Evolutionary conservation across 1,140 invertebrate species (phyloP), one percentile per base, ranked within the genome.

Genomic region (Drosophila ogumai): DNA sequence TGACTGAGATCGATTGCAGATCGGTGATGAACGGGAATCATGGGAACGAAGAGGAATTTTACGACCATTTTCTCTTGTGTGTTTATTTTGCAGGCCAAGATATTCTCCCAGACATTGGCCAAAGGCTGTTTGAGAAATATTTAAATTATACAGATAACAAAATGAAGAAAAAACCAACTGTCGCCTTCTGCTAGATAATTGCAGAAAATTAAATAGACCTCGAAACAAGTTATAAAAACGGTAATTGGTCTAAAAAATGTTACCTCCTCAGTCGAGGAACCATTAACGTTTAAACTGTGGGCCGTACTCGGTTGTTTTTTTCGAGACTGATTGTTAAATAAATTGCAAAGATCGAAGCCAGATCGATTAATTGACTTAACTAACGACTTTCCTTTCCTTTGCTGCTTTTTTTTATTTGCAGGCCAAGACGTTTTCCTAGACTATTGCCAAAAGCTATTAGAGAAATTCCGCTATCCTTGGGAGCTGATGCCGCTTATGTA

Each of bases 401-500:
- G 22, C 1, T n/a, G 17, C 25, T 31, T 79, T 91, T n/a, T 3
- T 15, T 28, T 79, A 68, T 28, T 94, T 93, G 34, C 90, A 95
- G 94, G 93, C 91, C 85, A 94, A 93, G 95, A 96, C 82, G 92
- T 93, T 52, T 92, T 96, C 64, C 92, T 96, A 81, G 95, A 95
- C 77, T 95, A 95, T 91, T 95, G 95, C 91, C 94, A 95, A 81
- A 95, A 95, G 92, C 93, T 96, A 44, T 92, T 96, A 79, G 94
- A 96, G 79, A 95, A 94, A 92, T 96, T 96, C 93, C 94, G 94
- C 78, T 95, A 95, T 91, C 94, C 95, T 2, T 95, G 94, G 94
- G 95, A 96, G 82, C 95, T 95, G 94, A 94, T 96, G 94, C 95
- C 95, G 9, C 87, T 96, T 25, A 95, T 96, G 93, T 95, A 95